Conservation (phyloP, 35 echinoderm and acorn worm species). For the Anneissia japonica region DNA sequence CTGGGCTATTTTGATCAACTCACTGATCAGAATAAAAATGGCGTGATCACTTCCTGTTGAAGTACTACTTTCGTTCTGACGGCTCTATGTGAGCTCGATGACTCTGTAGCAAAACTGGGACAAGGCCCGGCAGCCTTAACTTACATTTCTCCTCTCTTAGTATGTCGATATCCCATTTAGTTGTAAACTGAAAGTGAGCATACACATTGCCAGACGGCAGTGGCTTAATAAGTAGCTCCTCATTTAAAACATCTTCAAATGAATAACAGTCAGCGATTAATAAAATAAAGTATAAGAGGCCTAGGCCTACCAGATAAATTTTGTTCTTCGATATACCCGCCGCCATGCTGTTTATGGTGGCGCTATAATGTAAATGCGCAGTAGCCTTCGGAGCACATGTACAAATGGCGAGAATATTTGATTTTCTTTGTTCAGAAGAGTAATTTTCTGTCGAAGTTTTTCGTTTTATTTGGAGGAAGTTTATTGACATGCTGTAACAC, state of each 20-base stretch:
- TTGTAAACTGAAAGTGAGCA: constrained; percentile 70
- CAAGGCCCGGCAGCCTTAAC: no score
- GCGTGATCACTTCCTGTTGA: background rate
- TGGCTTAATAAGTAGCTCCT: constrained; percentile 69
- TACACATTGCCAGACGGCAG: constrained; percentile 63
- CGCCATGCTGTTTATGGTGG: background rate
- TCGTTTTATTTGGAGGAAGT: background rate
- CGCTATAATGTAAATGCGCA: background rate
- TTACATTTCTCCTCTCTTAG: background rate
- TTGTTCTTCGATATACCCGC: background rate
- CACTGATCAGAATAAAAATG: no score
- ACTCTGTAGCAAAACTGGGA: background rate
- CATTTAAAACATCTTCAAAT: constrained; percentile 50
- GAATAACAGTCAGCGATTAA: background rate
- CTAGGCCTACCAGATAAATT: no score
- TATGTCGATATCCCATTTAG: constrained; percentile 50
- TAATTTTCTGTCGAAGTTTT: background rate
- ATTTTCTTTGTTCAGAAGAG: background rate
- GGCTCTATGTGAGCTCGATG: no score
- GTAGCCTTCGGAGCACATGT: constrained; percentile 4
- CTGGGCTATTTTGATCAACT: no score
- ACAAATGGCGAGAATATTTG: constrained; percentile 21
- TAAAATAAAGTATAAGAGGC: background rate
- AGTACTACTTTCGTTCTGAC: background rate
- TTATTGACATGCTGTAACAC: background rate